phyloP scores from a whole-genome alignment of 2,888 invertebrate genomes.

The Pedicia rivosa region DNA sequence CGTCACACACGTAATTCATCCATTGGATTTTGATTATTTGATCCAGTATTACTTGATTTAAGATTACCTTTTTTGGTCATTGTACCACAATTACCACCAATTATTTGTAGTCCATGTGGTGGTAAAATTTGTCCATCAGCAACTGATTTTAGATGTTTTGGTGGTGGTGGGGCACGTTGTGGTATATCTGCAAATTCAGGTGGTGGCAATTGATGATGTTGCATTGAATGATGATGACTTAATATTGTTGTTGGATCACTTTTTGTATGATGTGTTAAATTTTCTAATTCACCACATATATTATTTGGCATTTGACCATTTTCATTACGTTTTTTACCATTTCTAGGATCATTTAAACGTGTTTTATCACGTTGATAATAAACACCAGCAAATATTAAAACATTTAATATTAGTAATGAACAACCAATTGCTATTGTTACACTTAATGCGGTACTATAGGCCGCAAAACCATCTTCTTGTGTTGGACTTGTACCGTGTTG shows the following conservation, averaged over 20 bases:
- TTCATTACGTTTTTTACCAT: conserved; percentile 54
- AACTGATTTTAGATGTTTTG: conserved; percentile 46
- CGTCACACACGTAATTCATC: conserved; percentile 78
- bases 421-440: conserved; percentile 92
- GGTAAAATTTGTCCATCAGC: conserved; percentile 52
- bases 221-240: conserved; percentile 59
- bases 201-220: conserved; percentile 67
- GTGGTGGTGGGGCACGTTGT: conserved; percentile 60
- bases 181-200: conserved; percentile 73
- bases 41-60: conserved; percentile 21
- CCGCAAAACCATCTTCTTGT: conserved; percentile 80
- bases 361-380: conserved; percentile 85
- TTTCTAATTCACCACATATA: conserved; percentile 71
- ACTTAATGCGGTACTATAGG: conserved; percentile 79
- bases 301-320: conserved; percentile 81
- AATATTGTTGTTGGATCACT: conserved; percentile 56
- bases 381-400: conserved; percentile 85
- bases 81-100: conserved; percentile 51
- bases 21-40: conserved; percentile 38
- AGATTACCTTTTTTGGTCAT: conserved; percentile 55
- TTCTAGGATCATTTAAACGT: conserved; percentile 43
- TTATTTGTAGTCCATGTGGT: conserved; percentile 61
- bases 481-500: conserved; percentile 32
- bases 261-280: conserved; percentile 36
- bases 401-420: conserved; percentile 77